Conservation (phyloP, 2,797 vertebrate genomes). For the Stomatorhinus walkeri region DNA sequence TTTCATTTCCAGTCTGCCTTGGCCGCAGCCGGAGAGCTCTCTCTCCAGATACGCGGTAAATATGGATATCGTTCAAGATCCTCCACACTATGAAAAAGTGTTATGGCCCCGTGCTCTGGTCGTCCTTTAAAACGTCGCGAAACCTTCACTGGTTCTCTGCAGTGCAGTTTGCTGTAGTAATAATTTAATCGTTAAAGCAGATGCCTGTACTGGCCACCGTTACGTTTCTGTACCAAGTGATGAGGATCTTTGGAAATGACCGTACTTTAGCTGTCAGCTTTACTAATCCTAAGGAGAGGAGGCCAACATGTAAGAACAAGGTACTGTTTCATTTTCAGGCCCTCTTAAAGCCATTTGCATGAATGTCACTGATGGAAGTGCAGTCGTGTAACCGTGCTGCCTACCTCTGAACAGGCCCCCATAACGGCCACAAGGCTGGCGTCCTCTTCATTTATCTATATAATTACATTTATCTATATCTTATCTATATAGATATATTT, state of each 20-base stretch:
- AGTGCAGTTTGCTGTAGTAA: neutral
- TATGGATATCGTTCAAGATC: conserved; percentile 26
- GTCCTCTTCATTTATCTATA: neutral
- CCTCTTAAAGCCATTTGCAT: neutral
- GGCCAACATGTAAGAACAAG: neutral
- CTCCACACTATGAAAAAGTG: conserved; percentile 7
- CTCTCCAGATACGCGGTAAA: conserved; percentile 27
- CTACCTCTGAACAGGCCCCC: neutral
- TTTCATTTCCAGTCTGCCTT: conserved; percentile 48
- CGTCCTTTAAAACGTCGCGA: neutral
- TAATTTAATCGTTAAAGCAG: neutral
- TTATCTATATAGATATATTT: neutral
- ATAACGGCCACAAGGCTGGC: neutral
- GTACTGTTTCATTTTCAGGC: neutral
- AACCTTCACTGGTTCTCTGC: neutral
- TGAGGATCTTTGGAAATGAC: neutral
- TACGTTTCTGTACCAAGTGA: neutral
- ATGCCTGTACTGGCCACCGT: neutral
- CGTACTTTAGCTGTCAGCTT: neutral
- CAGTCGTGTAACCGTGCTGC: neutral
- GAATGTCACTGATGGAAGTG: neutral
- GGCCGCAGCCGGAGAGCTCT: conserved; percentile 32
- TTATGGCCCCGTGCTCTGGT: neutral
- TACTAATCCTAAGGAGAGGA: neutral
- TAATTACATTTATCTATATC: too few relatives aligned